A percentile compares a stretch with the other conserved stretches of the same genome.
Conservation (phyloP, 1,140 invertebrate species). For the Oreohelix idahoensis region DNA sequence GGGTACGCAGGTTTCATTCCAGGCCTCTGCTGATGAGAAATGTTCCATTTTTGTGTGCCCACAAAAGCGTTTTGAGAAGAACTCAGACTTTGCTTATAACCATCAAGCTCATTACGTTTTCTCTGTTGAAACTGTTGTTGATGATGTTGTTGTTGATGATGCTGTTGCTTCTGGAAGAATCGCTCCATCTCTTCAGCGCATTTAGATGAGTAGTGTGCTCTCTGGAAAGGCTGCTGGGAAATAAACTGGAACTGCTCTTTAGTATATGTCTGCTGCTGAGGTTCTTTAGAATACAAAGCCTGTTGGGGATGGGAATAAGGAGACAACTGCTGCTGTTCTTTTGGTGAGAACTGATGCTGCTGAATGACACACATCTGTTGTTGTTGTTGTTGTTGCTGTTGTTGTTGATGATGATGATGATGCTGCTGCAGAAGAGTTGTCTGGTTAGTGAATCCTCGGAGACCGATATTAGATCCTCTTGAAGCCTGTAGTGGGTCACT, state of each 20-base stretch:
- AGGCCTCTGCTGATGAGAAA: neutral
- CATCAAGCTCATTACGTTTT: constrained; percentile 7
- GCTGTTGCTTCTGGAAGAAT: constrained; percentile 31
- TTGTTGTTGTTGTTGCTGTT: neutral
- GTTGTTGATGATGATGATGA: constrained; percentile 16
- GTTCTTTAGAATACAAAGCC: constrained; percentile 10
- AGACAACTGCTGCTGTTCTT: constrained; percentile 12
- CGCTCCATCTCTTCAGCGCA: neutral
- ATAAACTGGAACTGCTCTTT: constrained; percentile 26
- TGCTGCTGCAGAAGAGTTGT: constrained; percentile 1
- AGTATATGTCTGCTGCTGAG: neutral
- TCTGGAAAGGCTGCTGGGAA: neutral
- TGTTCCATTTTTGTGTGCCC: constrained; percentile 18
- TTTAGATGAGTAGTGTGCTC: neutral
- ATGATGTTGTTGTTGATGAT: constrained; percentile 27
- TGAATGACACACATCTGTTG: constrained; percentile 25
- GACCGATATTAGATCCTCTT: neutral
- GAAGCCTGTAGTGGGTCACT: constrained; percentile 36
- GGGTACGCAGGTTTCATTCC: neutral
- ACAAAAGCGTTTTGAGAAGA: neutral
- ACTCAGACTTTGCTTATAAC: neutral
- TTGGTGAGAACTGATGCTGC: constrained; percentile 15
- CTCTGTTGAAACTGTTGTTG: constrained; percentile 8
- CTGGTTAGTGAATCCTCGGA: neutral
- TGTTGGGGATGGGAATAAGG: constrained; percentile 18